Evolutionary conservation across 2,888 invertebrate species (phyloP), one percentile per base, ranked within the genome.

Genomic region (Melolontha melolontha): DNA sequence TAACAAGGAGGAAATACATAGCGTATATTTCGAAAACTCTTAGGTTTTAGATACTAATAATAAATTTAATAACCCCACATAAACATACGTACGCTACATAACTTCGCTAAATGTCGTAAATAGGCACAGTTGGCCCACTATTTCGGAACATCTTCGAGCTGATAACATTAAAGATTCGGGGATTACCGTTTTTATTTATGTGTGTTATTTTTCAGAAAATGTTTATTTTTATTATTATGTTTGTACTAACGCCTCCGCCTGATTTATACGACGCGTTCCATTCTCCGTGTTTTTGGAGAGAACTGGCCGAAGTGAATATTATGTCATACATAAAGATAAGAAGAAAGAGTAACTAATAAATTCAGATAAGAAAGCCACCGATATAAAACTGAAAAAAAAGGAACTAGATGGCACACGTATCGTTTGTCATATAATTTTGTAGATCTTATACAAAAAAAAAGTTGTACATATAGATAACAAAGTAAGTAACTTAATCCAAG

Each of bases 211-310:
- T 62, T 62, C 47, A 62, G 59, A 62, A 62, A 62, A 62, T 62
- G 59, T 62, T 62, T 62, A 62, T 62, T 62, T 62, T 62, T 62
- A 62, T 62, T 62, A 62, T 62, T 62, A 62, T 62, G 59, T 62
- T 62, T 62, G 59, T 62, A 57, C 42, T 57, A 62, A 62, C 59
- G 59, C 59, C 59, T 47, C 47, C 16, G 14, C 17, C 14, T 62
- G 59, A 62, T 62, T 62, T 62, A 62, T 54, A 54, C 34, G 34
- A 10, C 34, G 11, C 40, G 40, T 17, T 40, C 40, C 12, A 34
- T 29, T 11, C 59, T 40, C 54, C 17, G 54, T 34, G 10, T 40
- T 54, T 54, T 54, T 16, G 39, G 51, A 39, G 10, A 34, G 6
- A 34, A 34, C 34, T 17, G 54, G 17, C 54, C 54, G 54, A 54